Conservation (phyloP, 2,797 vertebrate genomes). For the Myotis findleyi region DNA sequence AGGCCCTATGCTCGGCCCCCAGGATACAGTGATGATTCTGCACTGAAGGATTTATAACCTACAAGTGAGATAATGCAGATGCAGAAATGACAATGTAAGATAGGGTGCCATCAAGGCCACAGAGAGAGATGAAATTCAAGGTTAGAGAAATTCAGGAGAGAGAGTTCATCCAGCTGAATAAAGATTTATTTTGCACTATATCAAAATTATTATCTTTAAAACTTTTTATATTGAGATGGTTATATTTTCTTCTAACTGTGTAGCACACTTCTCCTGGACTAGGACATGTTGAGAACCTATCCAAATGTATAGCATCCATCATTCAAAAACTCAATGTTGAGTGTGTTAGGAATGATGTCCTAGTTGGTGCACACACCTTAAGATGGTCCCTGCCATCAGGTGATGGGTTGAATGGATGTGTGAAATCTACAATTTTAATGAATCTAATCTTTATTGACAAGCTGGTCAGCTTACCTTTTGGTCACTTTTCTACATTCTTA, state of each 20-base stretch:
- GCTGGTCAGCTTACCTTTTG: not conserved
- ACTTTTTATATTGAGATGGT: conserved; percentile 12
- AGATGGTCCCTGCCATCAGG: not conserved
- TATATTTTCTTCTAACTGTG: not conserved
- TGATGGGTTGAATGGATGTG: not conserved
- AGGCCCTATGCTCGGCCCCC: not conserved
- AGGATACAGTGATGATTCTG: not conserved
- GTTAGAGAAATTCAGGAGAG: not conserved
- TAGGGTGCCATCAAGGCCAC: not conserved
- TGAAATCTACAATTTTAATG: not conserved
- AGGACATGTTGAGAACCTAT: not conserved
- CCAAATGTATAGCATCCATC: not conserved
- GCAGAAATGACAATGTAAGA: not conserved
- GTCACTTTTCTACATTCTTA: not conserved
- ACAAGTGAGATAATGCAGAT: not conserved
- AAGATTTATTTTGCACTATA: not conserved
- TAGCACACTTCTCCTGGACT: not conserved
- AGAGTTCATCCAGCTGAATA: not conserved
- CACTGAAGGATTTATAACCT: not conserved
- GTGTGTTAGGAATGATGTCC: not conserved
- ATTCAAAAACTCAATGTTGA: not conserved
- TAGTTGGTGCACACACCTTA: not conserved
- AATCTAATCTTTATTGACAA: not conserved
- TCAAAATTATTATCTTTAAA: conserved; percentile 20
- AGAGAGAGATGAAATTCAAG: conserved; percentile 34